phyloP scores from a whole-genome alignment of 1,140 invertebrate genomes.

The Hestina assimilis region DNA sequence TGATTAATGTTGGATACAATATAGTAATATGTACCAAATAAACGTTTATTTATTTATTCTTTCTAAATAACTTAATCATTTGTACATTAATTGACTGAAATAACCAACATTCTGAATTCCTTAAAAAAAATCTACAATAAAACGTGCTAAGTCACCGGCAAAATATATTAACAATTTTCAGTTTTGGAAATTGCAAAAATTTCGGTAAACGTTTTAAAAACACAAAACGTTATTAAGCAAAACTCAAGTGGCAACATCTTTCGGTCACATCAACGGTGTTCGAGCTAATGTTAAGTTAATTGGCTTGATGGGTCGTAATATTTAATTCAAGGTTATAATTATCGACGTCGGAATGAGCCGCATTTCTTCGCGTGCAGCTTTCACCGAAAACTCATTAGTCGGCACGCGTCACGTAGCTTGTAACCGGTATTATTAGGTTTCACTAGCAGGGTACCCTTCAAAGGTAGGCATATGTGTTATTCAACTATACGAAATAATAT shows the following conservation, averaged over 20 bases:
- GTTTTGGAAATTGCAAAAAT: no score
- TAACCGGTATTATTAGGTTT: slow-evolving; percentile 72
- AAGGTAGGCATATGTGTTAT: neutral
- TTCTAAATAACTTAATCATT: no score
- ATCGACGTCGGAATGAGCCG: slow-evolving; percentile 12
- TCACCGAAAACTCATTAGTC: slow-evolving; percentile 71
- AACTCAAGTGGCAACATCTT: neutral
- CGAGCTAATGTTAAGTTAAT: slow-evolving; percentile 1
- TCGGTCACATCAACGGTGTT: neutral
- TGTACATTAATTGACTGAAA: no score
- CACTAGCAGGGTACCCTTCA: slow-evolving; percentile 6
- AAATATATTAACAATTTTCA: no score
- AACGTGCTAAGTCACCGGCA: no score
- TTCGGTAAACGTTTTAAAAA: neutral
- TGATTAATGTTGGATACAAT: no score
- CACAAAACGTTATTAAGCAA: no score
- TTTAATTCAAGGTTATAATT: slow-evolving; percentile 21
- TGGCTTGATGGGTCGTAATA: slow-evolving; percentile 13
- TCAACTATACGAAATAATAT: neutral
- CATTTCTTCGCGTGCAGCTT: slow-evolving; percentile 41
- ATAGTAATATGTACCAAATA: no score
- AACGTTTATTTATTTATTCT: no score
- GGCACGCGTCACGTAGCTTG: slow-evolving; percentile 61
- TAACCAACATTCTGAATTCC: no score
- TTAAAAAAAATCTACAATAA: no score